Percentiles rank a stretch among this genome's conserved stretches.
phyloP scores from a whole-genome alignment of 1,140 invertebrate species.

The Sycophila sp. region DNA sequence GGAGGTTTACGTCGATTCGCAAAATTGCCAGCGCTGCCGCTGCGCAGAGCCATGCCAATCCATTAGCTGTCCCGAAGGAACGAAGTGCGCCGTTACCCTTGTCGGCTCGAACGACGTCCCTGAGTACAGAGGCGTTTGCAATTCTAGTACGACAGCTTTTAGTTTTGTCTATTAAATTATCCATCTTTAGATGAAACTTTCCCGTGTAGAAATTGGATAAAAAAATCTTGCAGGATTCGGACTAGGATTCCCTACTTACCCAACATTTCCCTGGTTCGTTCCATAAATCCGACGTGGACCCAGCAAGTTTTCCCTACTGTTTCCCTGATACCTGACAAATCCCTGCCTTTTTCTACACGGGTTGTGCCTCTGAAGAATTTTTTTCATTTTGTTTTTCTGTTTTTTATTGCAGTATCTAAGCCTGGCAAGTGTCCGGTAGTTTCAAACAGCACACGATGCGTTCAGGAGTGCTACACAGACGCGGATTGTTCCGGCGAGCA shows the following conservation, averaged over 20 bases:
- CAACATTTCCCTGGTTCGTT: no score
- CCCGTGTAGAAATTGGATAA: no score
- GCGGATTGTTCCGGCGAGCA: slow-evolving; percentile 80
- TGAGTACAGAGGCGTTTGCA: slow-evolving; percentile 70
- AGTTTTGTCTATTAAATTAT: neutral
- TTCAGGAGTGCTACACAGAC: slow-evolving; percentile 80
- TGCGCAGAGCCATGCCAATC: slow-evolving; percentile 81
- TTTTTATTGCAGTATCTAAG: slow-evolving; percentile 71
- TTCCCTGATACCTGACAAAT: no score
- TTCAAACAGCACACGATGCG: slow-evolving; percentile 68
- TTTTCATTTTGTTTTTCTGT: no score
- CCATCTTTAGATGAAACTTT: no score
- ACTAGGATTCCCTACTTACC: no score
- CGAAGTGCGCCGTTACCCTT: slow-evolving; percentile 74
- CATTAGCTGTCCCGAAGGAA: slow-evolving; percentile 71
- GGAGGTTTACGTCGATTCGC: slow-evolving; percentile 73
- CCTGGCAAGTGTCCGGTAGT: slow-evolving; percentile 77
- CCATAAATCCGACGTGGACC: no score
- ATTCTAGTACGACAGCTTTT: slow-evolving; percentile 14
- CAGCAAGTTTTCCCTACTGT: no score
- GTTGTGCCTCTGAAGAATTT: no score
- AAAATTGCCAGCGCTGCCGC: slow-evolving; percentile 77
- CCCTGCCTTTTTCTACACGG: no score
- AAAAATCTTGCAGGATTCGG: no score
- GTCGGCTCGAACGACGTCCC: slow-evolving; percentile 63